These are phyloP conservation scores for Esox masquinongy DNA, from an alignment of 2,797 vertebrate genomes.

Conservation along the genomic window DNA sequence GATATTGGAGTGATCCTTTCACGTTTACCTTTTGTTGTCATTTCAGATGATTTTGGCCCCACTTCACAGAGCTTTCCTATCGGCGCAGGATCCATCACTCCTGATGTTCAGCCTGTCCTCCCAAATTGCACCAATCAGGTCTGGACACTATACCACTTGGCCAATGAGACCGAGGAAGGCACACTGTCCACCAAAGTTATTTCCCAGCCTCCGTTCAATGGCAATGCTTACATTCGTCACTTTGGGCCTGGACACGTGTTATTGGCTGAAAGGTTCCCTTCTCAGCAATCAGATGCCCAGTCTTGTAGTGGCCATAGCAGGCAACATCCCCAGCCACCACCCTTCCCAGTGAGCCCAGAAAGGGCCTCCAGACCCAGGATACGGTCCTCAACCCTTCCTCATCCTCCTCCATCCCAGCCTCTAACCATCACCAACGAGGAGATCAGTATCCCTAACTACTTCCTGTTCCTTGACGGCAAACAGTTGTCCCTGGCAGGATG, in stretches of 20 bases:
- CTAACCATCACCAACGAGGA: neutral
- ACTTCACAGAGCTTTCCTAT: neutral
- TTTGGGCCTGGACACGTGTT: constrained; percentile 22
- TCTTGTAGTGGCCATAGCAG: neutral
- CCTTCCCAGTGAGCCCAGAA: neutral
- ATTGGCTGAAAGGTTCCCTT: constrained; percentile 1
- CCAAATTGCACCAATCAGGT: constrained; percentile 2
- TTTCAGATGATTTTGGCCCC: neutral
- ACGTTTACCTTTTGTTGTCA: neutral
- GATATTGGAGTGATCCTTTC: neutral
- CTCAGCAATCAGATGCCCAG: neutral
- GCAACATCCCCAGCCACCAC: neutral
- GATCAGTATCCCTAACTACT: constrained; percentile 18
- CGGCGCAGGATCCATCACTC: neutral
- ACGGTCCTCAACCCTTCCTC: neutral
- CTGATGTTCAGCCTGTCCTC: neutral
- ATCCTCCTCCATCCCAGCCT: neutral
- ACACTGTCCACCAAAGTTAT: constrained; percentile 20
- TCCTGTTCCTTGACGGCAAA: constrained; percentile 9
- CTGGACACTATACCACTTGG: constrained; percentile 22
- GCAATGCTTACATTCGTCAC: constrained; percentile 13
- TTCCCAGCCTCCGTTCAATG: constrained; percentile 24
- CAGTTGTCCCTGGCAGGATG: neutral
- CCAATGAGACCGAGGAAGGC: constrained; percentile 13
- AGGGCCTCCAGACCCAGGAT: neutral